Evolutionary conservation across 2,888 invertebrate species (phyloP).

Genomic region (Acrobasis consociella): DNA sequence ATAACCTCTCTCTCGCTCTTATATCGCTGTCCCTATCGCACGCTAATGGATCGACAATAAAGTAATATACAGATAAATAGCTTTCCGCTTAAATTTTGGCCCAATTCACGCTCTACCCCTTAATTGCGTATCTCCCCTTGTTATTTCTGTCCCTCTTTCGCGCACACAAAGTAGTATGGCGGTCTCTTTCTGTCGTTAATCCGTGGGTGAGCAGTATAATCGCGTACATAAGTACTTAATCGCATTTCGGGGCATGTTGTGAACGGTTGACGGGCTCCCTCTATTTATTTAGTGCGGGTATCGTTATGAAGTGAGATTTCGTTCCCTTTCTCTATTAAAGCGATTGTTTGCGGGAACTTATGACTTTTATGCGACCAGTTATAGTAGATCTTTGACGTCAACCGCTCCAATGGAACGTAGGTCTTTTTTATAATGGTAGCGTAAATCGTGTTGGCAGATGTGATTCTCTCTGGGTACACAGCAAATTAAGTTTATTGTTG

Average conservation of each 20-base stretch:
- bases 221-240: conserved; percentile 81
- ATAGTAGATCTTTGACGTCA: conserved; percentile 42
- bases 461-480: conserved; percentile 41
- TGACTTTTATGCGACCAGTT: conserved; percentile 59
- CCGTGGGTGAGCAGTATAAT: conserved; percentile 68
- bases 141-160: conserved; percentile 46
- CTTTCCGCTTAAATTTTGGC: conserved; percentile 79
- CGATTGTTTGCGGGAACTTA: conserved; percentile 73
- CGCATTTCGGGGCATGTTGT: conserved; percentile 71
- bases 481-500: conserved; percentile 65
- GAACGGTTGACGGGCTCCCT: conserved; percentile 53
- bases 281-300: conserved; percentile 75
- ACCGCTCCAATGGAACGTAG: conserved; percentile 36
- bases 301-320: conserved; percentile 48
- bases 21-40: conserved; percentile 54
- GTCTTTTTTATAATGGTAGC: conserved; percentile 51
- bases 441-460: conserved; percentile 53
- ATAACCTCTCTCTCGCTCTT: conserved; percentile 38
- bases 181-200: conserved; percentile 54
- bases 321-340: conserved; percentile 66
- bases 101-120: conserved; percentile 75
- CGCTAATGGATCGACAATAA: conserved; percentile 80
- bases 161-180: conserved; percentile 31
- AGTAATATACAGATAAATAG: conserved; percentile 80
- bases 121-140: conserved; percentile 76